Evolutionary conservation across 2,113 vertebrate species (phyloP).

Genomic region (Pristiophorus japonicus): DNA sequence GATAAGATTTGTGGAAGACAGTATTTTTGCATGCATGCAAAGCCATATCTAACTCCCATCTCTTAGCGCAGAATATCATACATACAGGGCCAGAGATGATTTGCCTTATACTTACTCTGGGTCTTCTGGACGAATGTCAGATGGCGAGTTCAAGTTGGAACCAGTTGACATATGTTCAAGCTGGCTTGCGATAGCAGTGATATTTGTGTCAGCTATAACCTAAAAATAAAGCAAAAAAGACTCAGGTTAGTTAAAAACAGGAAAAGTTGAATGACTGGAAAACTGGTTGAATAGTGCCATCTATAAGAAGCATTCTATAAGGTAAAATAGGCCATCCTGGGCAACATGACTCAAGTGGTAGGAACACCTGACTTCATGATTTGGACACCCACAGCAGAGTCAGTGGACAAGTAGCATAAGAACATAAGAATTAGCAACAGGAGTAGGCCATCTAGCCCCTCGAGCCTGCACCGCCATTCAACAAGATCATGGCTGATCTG

Average conservation of each 20-base stretch:
- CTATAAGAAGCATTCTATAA: background rate
- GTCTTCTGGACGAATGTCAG: conserved; percentile 60
- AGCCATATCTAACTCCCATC: background rate
- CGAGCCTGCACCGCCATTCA: too few relatives aligned
- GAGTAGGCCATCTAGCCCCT: too few relatives aligned
- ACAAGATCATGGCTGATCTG: too few relatives aligned
- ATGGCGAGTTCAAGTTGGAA: conserved; percentile 46
- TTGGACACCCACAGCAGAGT: background rate
- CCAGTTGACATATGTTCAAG: conserved; percentile 74
- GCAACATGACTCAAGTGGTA: background rate
- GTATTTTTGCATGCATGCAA: background rate
- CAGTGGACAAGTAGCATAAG: too few relatives aligned
- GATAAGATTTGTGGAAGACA: background rate
- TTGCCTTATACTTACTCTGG: conserved; percentile 66
- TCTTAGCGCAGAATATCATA: background rate
- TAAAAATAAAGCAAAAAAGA: conserved; percentile 44
- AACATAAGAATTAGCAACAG: too few relatives aligned
- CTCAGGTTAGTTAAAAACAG: background rate
- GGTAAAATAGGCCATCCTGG: background rate
- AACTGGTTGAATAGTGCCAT: background rate
- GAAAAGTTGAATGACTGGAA: too few relatives aligned
- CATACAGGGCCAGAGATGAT: background rate
- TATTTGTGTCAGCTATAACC: conserved; percentile 92
- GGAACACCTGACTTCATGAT: background rate
- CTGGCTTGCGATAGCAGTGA: conserved; percentile 80